These are phyloP conservation scores for Scomberomorus guttatus DNA, from an alignment of 2,797 vertebrate genomes.

Conservation along the genomic window DNA sequence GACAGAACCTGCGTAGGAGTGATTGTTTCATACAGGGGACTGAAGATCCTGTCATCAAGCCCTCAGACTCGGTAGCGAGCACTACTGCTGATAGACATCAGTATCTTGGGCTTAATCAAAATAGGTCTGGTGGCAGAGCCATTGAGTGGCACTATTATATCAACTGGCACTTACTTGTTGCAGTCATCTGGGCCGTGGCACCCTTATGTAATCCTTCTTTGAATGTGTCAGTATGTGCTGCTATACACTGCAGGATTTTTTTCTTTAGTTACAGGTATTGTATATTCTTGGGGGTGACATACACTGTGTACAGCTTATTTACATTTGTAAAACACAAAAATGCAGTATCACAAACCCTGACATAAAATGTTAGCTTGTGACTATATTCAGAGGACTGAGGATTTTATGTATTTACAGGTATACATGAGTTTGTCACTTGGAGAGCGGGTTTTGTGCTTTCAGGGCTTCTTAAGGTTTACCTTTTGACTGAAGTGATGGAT, in stretches of 20 bases:
- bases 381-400: background rate
- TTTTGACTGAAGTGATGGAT: constrained; percentile 32
- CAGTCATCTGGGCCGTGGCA: constrained; percentile 69
- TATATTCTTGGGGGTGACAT: background rate
- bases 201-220: constrained; percentile 43
- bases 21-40: constrained; percentile 58
- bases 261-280: constrained; percentile 11
- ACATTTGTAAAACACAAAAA: background rate
- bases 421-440: background rate
- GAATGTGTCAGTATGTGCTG: constrained; percentile 28
- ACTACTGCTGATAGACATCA: constrained; percentile 61
- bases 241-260: constrained; percentile 17
- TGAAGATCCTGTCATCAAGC: constrained; percentile 77
- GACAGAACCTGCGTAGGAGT: constrained; percentile 44
- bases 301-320: background rate
- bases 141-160: constrained; percentile 73
- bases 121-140: constrained; percentile 76
- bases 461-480: constrained; percentile 8
- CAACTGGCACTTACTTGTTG: constrained; percentile 69
- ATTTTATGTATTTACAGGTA: background rate
- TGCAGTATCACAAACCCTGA: background rate
- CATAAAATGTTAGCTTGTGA: background rate
- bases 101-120: constrained; percentile 77
- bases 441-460: background rate
- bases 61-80: constrained; percentile 50